Evolutionary conservation across 2,797 vertebrate species (phyloP).

Genomic region (Channallabes apus): DNA sequence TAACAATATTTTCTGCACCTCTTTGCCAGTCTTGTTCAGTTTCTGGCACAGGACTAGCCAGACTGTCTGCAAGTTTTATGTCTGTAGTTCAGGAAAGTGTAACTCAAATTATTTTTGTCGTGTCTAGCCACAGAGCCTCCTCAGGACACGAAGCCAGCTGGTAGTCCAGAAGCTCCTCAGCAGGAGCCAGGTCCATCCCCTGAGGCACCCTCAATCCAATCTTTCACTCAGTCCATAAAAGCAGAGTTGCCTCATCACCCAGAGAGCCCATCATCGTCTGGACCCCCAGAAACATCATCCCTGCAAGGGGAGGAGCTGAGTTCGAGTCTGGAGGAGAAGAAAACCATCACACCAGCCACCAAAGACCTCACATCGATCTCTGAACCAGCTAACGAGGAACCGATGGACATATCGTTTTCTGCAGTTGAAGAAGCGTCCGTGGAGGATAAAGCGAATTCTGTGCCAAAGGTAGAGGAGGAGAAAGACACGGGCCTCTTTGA

Average conservation of each 20-base stretch:
- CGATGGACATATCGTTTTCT: conserved; percentile 67
- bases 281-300: conserved; percentile 68
- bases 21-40: not conserved
- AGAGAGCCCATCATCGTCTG: conserved; percentile 60
- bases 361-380: conserved; percentile 75
- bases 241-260: conserved; percentile 54
- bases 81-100: not conserved
- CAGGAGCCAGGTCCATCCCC: conserved; percentile 50
- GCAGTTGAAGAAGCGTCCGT: conserved; percentile 53
- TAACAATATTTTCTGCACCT: not conserved
- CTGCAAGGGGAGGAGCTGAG: conserved; percentile 62
- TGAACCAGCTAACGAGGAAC: conserved; percentile 69
- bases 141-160: conserved; percentile 39
- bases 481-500: conserved; percentile 35
- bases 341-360: conserved; percentile 75
- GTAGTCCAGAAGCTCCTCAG: conserved; percentile 54
- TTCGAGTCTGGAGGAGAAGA: conserved; percentile 72
- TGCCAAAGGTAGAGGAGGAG: conserved; percentile 61
- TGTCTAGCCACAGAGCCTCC: conserved; percentile 37
- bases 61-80: conserved; percentile 13
- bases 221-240: conserved; percentile 48
- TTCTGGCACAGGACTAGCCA: not conserved
- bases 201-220: conserved; percentile 54
- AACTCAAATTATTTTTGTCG: conserved; percentile 10
- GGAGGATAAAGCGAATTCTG: conserved; percentile 53